A percentile compares a stretch with the other conserved stretches of the same genome.
phyloP scores from a whole-genome alignment of 2,113 vertebrate genomes.

The Lota lota region DNA sequence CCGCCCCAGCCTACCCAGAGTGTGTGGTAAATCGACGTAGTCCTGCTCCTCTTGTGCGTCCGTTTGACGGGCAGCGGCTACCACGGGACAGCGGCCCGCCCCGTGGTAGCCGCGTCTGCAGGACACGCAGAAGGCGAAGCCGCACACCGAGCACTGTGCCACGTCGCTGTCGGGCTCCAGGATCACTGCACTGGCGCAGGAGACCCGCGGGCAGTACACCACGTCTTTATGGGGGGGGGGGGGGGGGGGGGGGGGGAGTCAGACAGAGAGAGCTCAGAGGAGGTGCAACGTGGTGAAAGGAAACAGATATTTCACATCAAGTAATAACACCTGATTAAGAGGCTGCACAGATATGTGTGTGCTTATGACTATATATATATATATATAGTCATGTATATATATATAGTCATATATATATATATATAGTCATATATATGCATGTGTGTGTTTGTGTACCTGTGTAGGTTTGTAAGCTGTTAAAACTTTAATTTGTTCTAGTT shows the following conservation, averaged over 20 bases:
- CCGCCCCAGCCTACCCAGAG: slow-evolving; percentile 20
- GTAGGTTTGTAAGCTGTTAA: no score
- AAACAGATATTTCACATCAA: no score
- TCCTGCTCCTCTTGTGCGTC: not conserved
- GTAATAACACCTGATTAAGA: no score
- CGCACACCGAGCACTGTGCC: slow-evolving; percentile 80
- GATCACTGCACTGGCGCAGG: slow-evolving; percentile 79
- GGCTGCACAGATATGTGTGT: no score
- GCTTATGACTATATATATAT: no score
- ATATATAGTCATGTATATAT: no score
- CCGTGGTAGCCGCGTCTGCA: slow-evolving; percentile 85
- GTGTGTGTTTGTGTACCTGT: not conserved
- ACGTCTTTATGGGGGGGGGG: slow-evolving; percentile 61
- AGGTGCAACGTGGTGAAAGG: no score
- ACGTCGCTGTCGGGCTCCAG: slow-evolving; percentile 75
- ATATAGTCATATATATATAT: no score
- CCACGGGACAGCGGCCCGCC: slow-evolving; percentile 65
- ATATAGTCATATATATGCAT: no score
- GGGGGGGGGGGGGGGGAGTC: no score
- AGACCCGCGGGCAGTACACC: slow-evolving; percentile 79
- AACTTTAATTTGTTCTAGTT: no score
- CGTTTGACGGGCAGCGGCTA: not conserved
- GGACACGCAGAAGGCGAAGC: slow-evolving; percentile 83
- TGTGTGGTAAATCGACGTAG: not conserved
- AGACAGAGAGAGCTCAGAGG: no score